A percentile compares a stretch with the other conserved stretches of the same genome.
Conservation (phyloP, 2,797 vertebrate species). For the Gymnocypris eckloni region DNA sequence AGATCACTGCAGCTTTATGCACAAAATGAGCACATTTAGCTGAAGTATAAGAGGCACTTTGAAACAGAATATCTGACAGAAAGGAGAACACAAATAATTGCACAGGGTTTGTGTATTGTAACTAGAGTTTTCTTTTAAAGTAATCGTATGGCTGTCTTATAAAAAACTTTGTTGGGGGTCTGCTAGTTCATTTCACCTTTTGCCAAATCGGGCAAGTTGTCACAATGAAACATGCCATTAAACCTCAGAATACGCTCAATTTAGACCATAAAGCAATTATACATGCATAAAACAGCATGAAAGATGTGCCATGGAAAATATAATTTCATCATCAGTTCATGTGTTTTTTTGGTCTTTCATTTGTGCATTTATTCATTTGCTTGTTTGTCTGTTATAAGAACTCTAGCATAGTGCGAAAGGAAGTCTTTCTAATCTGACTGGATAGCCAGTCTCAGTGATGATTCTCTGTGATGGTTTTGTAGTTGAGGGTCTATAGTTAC, state of each 20-base stretch:
- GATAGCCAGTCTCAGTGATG: background rate
- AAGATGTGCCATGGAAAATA: background rate
- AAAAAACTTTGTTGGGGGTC: background rate
- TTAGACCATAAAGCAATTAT: background rate
- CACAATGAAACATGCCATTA: background rate
- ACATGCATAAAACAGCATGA: background rate
- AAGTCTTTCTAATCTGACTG: background rate
- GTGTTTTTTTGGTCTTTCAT: background rate
- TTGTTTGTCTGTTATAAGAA: background rate
- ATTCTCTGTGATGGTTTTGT: background rate
- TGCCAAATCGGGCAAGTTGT: background rate
- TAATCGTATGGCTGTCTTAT: background rate
- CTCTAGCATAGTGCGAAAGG: background rate
- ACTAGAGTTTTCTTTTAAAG: background rate
- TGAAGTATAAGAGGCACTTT: background rate
- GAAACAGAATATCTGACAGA: background rate
- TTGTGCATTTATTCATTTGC: background rate
- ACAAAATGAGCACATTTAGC: conserved; percentile 5
- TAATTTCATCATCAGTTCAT: background rate
- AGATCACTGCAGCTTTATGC: conserved; percentile 16
- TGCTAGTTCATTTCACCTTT: background rate
- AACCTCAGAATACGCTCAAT: background rate
- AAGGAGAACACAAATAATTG: background rate
- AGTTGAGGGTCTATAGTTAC: conserved; percentile 16
- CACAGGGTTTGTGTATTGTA: background rate